These are phyloP conservation scores for Blennius ocellaris DNA, from an alignment of 2,113 vertebrate genomes.

Conservation along the genomic window DNA sequence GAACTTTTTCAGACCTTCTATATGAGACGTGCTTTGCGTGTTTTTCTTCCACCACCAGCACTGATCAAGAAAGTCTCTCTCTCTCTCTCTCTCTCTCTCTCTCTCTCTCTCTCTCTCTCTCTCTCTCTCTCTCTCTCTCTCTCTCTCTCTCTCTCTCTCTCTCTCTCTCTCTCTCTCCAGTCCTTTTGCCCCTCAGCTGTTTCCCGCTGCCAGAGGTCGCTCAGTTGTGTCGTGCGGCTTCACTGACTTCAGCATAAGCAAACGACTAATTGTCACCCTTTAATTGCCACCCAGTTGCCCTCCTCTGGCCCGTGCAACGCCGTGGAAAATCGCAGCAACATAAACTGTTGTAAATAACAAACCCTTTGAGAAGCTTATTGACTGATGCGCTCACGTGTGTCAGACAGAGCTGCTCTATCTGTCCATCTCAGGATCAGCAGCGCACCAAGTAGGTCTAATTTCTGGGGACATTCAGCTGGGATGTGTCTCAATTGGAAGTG, in stretches of 20 bases:
- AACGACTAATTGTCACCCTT: constrained; percentile 50
- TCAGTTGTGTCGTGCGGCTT: constrained; percentile 26
- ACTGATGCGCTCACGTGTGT: background rate
- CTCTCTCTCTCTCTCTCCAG: constrained; percentile 6
- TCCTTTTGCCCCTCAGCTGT: constrained; percentile 13
- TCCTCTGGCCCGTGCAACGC: constrained; percentile 16
- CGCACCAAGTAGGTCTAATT: constrained; percentile 66
- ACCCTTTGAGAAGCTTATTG: constrained; percentile 40
- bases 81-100: background rate
- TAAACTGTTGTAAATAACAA: constrained; percentile 30
- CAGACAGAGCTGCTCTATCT: constrained; percentile 45
- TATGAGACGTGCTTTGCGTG: background rate
- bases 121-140: too few relatives aligned
- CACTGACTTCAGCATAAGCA: constrained; percentile 36
- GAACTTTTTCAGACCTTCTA: background rate
- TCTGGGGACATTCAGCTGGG: constrained; percentile 65
- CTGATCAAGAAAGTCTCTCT: background rate
- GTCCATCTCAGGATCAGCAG: constrained; percentile 63
- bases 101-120: background rate
- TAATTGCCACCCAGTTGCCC: constrained; percentile 36
- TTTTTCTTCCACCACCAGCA: constrained; percentile 4
- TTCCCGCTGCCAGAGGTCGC: constrained; percentile 45
- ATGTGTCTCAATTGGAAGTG: constrained; percentile 74
- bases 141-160: background rate
- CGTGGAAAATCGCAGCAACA: constrained; percentile 46